A percentile compares a stretch with the other conserved stretches of the same genome.
Evolutionary conservation across 1,140 invertebrate species (phyloP).

Genomic region (Lysiphlebus fabarum): DNA sequence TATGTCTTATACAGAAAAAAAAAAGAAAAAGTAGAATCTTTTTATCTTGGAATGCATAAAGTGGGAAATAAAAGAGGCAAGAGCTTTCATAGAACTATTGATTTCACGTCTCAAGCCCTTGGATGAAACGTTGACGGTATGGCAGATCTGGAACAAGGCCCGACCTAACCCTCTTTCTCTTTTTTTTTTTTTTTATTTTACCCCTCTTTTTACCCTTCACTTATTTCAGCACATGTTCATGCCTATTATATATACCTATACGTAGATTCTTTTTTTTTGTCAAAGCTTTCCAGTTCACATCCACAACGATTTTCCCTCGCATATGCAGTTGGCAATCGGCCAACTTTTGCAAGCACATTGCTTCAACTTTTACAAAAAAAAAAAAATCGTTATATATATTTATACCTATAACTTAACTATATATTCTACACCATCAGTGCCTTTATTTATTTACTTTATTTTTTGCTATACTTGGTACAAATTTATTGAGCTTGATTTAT

Average conservation of each 20-base stretch:
- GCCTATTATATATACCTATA: no score
- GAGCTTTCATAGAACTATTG: conserved; percentile 10
- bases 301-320: neutral
- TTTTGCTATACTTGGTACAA: no score
- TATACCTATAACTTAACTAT: no score
- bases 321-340: conserved; percentile 27
- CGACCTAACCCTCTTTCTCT: conserved; percentile 15
- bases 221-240: no score
- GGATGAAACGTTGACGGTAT: conserved; percentile 29
- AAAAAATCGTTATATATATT: no score
- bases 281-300: conserved; percentile 7
- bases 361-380: no score
- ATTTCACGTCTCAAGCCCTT: conserved; percentile 11
- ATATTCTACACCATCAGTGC: no score
- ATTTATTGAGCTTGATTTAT: no score
- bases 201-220: neutral
- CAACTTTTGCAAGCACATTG: conserved; percentile 16
- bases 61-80: conserved; percentile 9
- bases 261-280: neutral
- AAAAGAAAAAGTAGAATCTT: conserved; percentile 10
- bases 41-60: conserved; percentile 11
- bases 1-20: no score
- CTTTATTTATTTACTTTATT: no score
- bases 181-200: conserved; percentile 15
- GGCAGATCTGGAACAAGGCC: conserved; percentile 30